A percentile compares a stretch with the other conserved stretches of the same genome.
Evolutionary conservation across 1,140 invertebrate genomes (phyloP).

Genomic region (Phocides pigmalion): DNA sequence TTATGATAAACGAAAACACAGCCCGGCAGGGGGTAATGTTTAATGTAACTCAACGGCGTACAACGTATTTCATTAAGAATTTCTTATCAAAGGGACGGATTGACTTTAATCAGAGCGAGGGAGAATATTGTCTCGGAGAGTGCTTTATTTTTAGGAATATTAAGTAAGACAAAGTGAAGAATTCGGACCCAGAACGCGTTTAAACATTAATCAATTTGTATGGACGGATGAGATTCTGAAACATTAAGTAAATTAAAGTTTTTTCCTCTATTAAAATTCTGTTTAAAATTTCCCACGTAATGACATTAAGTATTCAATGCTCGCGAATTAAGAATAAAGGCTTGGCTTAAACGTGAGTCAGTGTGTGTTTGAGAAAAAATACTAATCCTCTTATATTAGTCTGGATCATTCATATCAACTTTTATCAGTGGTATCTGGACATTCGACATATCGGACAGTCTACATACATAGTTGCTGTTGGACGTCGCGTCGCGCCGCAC

Average conservation of each 20-base stretch:
- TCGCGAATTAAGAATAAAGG: neutral
- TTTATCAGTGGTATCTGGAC: constrained; percentile 11
- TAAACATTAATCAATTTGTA: constrained; percentile 19
- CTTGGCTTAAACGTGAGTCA: neutral
- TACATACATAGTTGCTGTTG: constrained; percentile 22
- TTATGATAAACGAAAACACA: constrained; percentile 67
- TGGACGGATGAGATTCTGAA: constrained; percentile 22
- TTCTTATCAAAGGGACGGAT: constrained; percentile 49
- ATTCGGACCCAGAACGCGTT: constrained; percentile 11
- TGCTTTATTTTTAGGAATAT: constrained; percentile 42
- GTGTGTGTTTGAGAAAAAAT: no score
- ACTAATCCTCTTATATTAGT: no score
- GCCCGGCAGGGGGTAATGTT: constrained; percentile 70
- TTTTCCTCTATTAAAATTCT: constrained; percentile 13
- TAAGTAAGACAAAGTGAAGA: constrained; percentile 12
- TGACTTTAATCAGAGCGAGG: constrained; percentile 32
- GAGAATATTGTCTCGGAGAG: constrained; percentile 35
- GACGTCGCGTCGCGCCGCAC: neutral
- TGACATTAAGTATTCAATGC: constrained; percentile 9
- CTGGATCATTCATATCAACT: no score
- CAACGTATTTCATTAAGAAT: constrained; percentile 52
- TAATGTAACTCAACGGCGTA: constrained; percentile 60
- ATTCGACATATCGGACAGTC: constrained; percentile 16
- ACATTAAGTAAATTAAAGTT: constrained; percentile 16
- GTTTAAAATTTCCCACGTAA: constrained; percentile 15